Evolutionary conservation across 2,113 vertebrate genomes (phyloP).

Genomic region (Pangasianodon gigas): DNA sequence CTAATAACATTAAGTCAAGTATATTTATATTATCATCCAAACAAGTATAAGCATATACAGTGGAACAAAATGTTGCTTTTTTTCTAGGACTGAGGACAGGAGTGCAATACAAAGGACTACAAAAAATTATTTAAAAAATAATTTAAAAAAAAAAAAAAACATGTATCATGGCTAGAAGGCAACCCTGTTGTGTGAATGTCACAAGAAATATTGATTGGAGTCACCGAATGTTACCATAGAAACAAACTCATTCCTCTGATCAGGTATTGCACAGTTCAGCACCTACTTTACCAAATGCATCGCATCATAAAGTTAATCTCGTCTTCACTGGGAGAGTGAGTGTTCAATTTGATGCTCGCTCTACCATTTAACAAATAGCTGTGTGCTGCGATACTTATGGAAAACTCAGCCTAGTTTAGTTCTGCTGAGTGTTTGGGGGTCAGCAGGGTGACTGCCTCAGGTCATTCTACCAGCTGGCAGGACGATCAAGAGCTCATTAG

Average conservation of each 20-base stretch:
- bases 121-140: not conserved
- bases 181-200: not conserved
- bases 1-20: not conserved
- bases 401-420: not conserved
- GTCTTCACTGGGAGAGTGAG: not conserved
- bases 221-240: conserved; percentile 6
- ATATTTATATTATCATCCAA: not conserved
- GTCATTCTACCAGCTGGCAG: not conserved
- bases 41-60: not conserved
- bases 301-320: not conserved
- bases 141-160: not conserved
- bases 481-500: not conserved
- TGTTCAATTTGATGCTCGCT: not conserved
- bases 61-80: not conserved
- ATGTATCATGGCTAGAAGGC: not conserved
- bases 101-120: not conserved
- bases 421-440: not conserved
- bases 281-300: not conserved
- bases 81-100: not conserved
- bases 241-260: not conserved
- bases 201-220: not conserved
- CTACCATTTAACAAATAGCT: not conserved
- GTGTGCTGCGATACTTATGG: not conserved
- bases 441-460: conserved; percentile 8
- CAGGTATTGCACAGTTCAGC: not conserved